Evolutionary conservation across 1,140 invertebrate species (phyloP).

Genomic region (Rhopalosiphum padi): DNA sequence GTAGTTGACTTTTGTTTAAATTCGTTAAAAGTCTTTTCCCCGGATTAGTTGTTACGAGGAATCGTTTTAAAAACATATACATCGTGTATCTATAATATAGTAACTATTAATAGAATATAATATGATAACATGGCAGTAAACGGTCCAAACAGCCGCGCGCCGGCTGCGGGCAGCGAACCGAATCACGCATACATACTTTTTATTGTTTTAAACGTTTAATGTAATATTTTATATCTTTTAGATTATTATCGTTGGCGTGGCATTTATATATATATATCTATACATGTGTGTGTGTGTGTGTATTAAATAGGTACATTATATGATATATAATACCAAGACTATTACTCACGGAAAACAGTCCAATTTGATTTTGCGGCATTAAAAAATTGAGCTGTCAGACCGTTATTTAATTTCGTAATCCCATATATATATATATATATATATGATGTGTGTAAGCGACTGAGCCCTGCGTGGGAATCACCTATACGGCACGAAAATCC

Average conservation of each 20-base stretch:
- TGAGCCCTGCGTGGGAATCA: slow-evolving; percentile 42
- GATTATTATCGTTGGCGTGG: neutral
- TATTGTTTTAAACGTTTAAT: slow-evolving; percentile 38
- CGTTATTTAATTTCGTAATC: slow-evolving; percentile 51
- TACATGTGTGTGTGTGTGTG: neutral
- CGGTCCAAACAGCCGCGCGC: neutral
- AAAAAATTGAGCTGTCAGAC: slow-evolving; percentile 55
- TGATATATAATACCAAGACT: neutral
- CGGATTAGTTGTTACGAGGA: neutral
- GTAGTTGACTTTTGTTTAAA: neutral
- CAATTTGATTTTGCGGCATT: slow-evolving; percentile 37
- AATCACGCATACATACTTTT: neutral
- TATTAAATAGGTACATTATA: neutral
- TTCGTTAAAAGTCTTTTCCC: neutral
- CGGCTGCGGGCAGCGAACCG: neutral
- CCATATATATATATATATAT: too few species aligned
- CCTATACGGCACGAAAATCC: neutral
- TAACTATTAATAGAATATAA: neutral
- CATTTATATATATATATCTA: neutral
- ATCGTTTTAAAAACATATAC: neutral
- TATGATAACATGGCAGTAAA: slow-evolving; percentile 7
- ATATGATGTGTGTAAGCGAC: too few species aligned
- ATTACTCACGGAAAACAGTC: slow-evolving; percentile 33
- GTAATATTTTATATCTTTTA: neutral
- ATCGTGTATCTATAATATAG: neutral